phyloP scores from a whole-genome alignment of 2,113 vertebrate species.

The Centropus bengalensis region DNA sequence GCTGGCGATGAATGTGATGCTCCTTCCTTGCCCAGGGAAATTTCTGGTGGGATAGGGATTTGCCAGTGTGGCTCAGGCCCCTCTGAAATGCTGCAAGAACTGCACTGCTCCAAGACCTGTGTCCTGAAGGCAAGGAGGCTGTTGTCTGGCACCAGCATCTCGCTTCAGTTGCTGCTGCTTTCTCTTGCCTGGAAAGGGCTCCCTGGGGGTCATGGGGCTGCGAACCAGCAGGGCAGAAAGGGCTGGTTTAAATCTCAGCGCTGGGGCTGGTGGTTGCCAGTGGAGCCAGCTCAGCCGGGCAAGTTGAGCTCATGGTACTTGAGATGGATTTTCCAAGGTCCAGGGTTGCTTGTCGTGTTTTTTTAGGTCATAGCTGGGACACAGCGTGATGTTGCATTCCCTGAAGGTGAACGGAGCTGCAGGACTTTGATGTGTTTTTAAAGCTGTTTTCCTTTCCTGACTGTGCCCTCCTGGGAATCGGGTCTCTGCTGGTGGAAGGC shows the following conservation, averaged over 20 bases:
- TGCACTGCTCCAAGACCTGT: neutral
- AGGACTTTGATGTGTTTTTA: accelerated
- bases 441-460: neutral
- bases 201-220: accelerated
- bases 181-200: neutral
- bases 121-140: neutral
- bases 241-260: neutral
- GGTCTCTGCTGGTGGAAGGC: neutral
- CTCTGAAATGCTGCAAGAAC: neutral
- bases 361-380: neutral
- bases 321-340: neutral
- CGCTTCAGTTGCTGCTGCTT: neutral
- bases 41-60: neutral
- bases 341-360: neutral
- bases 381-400: accelerated
- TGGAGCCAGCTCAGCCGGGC: neutral
- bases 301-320: accelerated
- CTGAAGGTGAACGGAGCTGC: neutral
- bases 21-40: neutral
- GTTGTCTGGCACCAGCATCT: neutral
- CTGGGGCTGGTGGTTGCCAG: neutral
- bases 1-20: neutral
- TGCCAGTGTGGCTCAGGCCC: accelerated
- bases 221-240: neutral
- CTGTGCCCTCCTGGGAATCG: neutral